These are phyloP conservation scores for Oreonectes daqikongensis DNA, from an alignment of 2,797 vertebrate species.

Conservation along the genomic window DNA sequence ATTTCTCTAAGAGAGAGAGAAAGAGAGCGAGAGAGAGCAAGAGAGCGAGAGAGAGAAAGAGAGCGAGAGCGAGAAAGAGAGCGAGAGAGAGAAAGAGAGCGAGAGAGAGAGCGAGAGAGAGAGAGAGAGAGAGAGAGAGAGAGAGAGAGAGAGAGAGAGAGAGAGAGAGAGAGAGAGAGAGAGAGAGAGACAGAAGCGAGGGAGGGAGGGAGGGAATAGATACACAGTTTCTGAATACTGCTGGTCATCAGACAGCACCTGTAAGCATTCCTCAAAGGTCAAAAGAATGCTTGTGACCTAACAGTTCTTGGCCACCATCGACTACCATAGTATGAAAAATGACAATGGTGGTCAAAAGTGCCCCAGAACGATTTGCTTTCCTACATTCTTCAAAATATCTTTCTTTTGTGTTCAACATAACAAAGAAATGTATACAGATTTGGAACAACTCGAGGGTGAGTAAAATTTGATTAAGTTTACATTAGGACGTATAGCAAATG, in stretches of 20 bases:
- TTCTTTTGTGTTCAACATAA: too few species aligned
- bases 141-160: not conserved
- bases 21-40: not conserved
- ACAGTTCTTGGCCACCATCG: too few species aligned
- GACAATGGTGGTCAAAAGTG: too few species aligned
- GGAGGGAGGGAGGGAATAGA: not conserved
- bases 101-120: not conserved
- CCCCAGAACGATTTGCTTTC: too few species aligned
- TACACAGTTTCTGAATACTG: too few species aligned
- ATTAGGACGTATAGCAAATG: not conserved
- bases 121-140: not conserved
- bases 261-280: not conserved
- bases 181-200: not conserved
- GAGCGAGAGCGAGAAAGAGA: not conserved
- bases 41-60: not conserved
- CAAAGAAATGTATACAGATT: too few species aligned
- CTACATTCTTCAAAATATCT: too few species aligned
- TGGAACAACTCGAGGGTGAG: too few species aligned
- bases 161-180: not conserved
- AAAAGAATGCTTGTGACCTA: too few species aligned
- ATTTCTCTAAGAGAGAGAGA: not conserved
- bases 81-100: not conserved
- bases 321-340: too few species aligned
- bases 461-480: not conserved
- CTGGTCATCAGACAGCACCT: not conserved